Conservation (phyloP, 2,113 vertebrate species). For the Poeciliopsis retropinna region DNA sequence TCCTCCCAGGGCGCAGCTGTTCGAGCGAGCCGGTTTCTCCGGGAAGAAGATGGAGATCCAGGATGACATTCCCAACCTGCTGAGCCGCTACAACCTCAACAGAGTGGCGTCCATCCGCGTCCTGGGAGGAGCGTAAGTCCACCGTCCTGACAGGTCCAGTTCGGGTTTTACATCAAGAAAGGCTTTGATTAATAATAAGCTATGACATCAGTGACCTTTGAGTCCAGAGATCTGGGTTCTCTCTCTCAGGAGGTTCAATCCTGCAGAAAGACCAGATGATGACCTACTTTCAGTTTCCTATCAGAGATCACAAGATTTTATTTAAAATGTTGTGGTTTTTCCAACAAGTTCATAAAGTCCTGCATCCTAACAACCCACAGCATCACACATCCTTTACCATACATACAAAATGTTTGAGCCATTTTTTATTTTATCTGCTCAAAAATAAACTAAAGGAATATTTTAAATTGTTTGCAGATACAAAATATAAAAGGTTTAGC, state of each 20-base stretch:
- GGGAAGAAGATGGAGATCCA: constrained; percentile 82
- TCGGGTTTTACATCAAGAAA: background rate
- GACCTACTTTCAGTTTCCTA: background rate
- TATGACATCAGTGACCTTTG: background rate
- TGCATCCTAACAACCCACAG: too few species aligned
- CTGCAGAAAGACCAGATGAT: background rate
- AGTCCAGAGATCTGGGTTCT: background rate
- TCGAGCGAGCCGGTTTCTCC: constrained; percentile 74
- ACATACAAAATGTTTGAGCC: too few species aligned
- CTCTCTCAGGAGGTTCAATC: background rate
- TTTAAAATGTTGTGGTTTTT: background rate
- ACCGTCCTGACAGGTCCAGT: background rate
- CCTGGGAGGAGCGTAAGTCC: constrained; percentile 73
- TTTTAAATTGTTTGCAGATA: too few species aligned
- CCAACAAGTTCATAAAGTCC: background rate
- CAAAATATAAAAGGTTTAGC: too few species aligned
- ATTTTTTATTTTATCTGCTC: too few species aligned
- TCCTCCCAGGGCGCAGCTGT: constrained; percentile 66
- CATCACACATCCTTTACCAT: too few species aligned
- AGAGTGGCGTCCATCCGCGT: constrained; percentile 75
- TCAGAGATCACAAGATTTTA: background rate
- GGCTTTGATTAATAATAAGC: background rate
- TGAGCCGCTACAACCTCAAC: constrained; percentile 77
- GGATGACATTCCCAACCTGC: constrained; percentile 78
- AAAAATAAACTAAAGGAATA: too few species aligned